Percentiles rank a stretch among this genome's conserved stretches.
Conservation (phyloP, 2,888 invertebrate species). For the Dioctria linearis region DNA sequence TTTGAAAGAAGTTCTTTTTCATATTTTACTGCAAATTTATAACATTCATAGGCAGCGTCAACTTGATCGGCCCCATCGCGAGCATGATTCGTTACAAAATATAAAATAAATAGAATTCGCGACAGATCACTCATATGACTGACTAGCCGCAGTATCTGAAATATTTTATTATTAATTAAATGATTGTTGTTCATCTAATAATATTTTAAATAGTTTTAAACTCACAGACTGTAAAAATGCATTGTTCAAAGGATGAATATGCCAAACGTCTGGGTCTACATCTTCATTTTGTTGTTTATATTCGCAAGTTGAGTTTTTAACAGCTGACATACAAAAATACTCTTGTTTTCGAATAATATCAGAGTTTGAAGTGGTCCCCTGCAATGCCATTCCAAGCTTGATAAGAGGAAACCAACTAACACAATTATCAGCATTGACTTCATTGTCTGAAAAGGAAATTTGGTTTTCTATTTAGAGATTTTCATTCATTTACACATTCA, state of each 20-base stretch:
- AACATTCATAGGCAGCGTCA: slow-evolving; percentile 69
- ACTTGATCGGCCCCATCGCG: slow-evolving; percentile 70
- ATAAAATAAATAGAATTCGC: slow-evolving; percentile 68
- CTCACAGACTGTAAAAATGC: slow-evolving; percentile 69
- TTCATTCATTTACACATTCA: not conserved
- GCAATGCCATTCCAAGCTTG: slow-evolving; percentile 66
- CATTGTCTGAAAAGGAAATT: slow-evolving; percentile 64
- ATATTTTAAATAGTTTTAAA: not conserved
- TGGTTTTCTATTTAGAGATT: not conserved
- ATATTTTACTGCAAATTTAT: slow-evolving; percentile 66
- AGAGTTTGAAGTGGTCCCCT: slow-evolving; percentile 62
- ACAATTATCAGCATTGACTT: slow-evolving; percentile 69
- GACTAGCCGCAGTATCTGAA: slow-evolving; percentile 67
- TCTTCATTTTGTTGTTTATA: slow-evolving; percentile 66
- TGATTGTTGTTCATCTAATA: too few species aligned
- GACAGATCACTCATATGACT: slow-evolving; percentile 65
- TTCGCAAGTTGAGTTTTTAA: slow-evolving; percentile 69
- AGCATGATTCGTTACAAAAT: slow-evolving; percentile 68
- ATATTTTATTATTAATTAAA: not conserved
- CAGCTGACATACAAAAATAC: slow-evolving; percentile 69
- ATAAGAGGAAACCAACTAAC: slow-evolving; percentile 70
- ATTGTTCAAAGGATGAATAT: slow-evolving; percentile 70
- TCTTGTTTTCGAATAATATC: slow-evolving; percentile 67
- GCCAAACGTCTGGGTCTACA: slow-evolving; percentile 64
- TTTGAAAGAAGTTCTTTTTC: slow-evolving; percentile 62